Percentiles rank a stretch among this genome's conserved stretches.
These are phyloP conservation scores for Cossypha dichroa DNA, from an alignment of 2,797 vertebrate species.

Conservation along the genomic window DNA sequence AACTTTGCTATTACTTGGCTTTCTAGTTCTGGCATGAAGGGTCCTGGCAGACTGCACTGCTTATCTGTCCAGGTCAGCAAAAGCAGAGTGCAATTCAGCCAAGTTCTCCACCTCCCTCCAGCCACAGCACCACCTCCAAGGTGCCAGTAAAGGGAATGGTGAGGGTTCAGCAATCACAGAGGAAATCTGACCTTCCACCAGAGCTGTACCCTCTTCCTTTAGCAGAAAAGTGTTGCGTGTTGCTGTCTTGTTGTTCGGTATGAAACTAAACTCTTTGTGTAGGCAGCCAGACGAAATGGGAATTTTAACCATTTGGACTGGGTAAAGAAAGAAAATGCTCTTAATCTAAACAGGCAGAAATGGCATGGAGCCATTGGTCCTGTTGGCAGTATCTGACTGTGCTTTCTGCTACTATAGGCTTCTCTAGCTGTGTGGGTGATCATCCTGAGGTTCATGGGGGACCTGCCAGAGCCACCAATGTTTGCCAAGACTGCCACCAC, in stretches of 20 bases:
- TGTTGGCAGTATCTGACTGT: background rate
- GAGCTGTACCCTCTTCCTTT: background rate
- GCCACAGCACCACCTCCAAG: background rate
- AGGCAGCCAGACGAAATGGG: background rate
- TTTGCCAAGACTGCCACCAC: constrained; percentile 52
- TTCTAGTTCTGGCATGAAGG: background rate
- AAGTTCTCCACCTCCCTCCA: background rate
- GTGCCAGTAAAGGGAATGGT: background rate
- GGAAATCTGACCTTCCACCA: background rate
- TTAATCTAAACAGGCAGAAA: background rate
- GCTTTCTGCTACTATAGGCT: constrained; percentile 75
- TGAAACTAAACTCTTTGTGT: background rate
- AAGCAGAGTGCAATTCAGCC: background rate
- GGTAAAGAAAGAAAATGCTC: background rate
- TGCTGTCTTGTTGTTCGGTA: background rate
- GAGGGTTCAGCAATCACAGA: background rate
- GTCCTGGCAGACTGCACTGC: background rate
- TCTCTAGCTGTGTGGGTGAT: constrained; percentile 90
- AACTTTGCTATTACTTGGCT: background rate
- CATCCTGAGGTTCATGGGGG: constrained; percentile 96
- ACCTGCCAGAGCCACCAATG: constrained; percentile 87
- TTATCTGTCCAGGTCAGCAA: background rate
- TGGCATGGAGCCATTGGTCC: background rate
- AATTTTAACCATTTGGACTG: background rate
- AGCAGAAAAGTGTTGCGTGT: background rate